Evolutionary conservation across 2,888 invertebrate genomes (phyloP).

Genomic region (Rhynchonema sp.): DNA sequence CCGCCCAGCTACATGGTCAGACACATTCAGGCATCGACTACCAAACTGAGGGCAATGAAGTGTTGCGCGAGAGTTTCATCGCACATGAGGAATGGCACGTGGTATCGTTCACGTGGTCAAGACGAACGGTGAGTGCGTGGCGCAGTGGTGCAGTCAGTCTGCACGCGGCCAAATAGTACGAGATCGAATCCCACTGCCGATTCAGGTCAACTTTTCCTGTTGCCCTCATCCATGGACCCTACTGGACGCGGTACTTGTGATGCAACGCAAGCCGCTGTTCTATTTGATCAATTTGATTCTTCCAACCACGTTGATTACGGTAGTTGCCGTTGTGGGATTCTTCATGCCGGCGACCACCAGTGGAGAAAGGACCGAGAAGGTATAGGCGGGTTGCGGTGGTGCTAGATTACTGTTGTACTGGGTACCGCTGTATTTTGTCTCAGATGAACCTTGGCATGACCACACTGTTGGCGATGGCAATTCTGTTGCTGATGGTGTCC

Average conservation of each 20-base stretch:
- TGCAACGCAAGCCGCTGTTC: slow-evolving; percentile 14
- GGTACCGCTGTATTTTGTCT: too few species aligned
- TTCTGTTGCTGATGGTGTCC: too few species aligned
- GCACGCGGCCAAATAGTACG: too few species aligned
- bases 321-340: slow-evolving; percentile 31
- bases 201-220: too few species aligned
- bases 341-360: slow-evolving; percentile 32
- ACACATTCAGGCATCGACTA: slow-evolving; percentile 3
- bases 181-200: too few species aligned
- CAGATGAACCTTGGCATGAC: too few species aligned
- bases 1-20: neutral
- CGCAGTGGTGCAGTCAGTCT: too few species aligned
- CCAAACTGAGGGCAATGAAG: neutral
- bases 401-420: too few species aligned
- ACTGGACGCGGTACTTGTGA: neutral
- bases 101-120: neutral
- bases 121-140: neutral
- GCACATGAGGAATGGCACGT: slow-evolving; percentile 22
- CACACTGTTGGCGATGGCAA: too few species aligned
- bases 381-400: too few species aligned
- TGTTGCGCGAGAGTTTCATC: slow-evolving; percentile 13
- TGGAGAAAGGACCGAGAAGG: slow-evolving; percentile 26
- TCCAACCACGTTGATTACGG: slow-evolving; percentile 32
- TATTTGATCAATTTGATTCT: slow-evolving; percentile 30
- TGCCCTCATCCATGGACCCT: neutral